phyloP scores from a whole-genome alignment of 2,888 invertebrate species.

The Stenolophus ochropezus region DNA sequence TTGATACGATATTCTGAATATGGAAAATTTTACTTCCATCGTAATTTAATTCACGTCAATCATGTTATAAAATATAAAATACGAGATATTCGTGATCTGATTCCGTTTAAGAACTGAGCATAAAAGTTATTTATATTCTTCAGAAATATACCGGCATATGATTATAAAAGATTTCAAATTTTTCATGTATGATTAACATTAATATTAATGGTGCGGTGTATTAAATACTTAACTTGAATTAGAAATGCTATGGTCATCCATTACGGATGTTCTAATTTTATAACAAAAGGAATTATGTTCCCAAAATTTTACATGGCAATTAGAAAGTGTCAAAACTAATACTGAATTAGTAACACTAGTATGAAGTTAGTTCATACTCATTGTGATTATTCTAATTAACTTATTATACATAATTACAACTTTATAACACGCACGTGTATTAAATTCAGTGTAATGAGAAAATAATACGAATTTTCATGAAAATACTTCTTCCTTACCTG shows the following conservation, averaged over 20 bases:
- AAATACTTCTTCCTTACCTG: no score
- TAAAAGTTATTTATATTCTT: not conserved
- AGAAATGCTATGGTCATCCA: not conserved
- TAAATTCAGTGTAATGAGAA: not conserved
- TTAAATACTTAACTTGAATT: no score
- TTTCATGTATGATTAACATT: not conserved
- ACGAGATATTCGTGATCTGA: not conserved
- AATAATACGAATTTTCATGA: not conserved
- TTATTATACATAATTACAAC: no score
- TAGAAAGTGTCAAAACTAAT: constrained; percentile 35
- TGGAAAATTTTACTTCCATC: not conserved
- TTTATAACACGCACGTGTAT: not conserved
- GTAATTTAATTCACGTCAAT: not conserved
- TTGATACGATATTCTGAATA: not conserved
- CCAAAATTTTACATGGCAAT: not conserved
- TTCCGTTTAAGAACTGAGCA: not conserved
- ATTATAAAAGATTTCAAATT: not conserved
- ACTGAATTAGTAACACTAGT: constrained; percentile 15
- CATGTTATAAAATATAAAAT: not conserved
- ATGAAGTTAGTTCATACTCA: not conserved
- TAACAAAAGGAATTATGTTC: not conserved
- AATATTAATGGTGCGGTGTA: no score
- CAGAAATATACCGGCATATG: not conserved
- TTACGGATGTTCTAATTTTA: not conserved
- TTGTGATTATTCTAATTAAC: not conserved